Base-by-base conservation (phyloP, 2,888 invertebrate species). In the Lasioglossum zephyrum region DNA sequence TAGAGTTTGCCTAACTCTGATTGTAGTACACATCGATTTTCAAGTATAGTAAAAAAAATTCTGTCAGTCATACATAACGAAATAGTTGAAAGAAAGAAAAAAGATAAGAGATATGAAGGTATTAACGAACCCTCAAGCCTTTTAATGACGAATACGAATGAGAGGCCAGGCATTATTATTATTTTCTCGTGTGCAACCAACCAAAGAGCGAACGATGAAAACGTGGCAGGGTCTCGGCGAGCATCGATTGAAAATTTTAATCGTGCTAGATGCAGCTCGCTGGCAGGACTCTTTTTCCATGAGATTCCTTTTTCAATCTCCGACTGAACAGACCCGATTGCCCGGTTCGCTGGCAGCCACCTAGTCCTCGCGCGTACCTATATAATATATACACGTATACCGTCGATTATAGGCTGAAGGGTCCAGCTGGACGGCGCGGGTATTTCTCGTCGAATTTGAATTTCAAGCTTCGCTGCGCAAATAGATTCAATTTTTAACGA, bases 401-500 rank as follows among this genome's bases (percentile, higher is more conserved):
- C 91, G 92, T 93, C 89, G 92, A 92, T 92, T 91, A 90, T 92
- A 81, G 86, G 75, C 79, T 72, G 83, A 77, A 78, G 79, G 70
- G 87, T 83, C 73, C 69, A 31, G 60, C 63, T 22, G 70, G 22
- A 6, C 70, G 13, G 41, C 84, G 82, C 77, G 87, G 84, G 88
- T 84, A 83, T 92, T 91, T 87, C 90, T 91, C 91, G 84, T 87
- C 81, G 85, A 89, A 93, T 92, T 91, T 92, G 89, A 93, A 93
- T 93, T 93, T 92, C 91, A 92, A 90, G 92, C 91, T 81, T 90
- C 87, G 72, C 83, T 88, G 91, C 89, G 90, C 90, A 92, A 93
- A 92, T 91, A 90, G 91, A 93, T 93, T 93, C 93, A 92, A 92
- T 93, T 93, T 93, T 93, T 93, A 93, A 93, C 93, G 91, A 93